Conservation (phyloP, 2,888 invertebrate species). For the Troides helena region DNA sequence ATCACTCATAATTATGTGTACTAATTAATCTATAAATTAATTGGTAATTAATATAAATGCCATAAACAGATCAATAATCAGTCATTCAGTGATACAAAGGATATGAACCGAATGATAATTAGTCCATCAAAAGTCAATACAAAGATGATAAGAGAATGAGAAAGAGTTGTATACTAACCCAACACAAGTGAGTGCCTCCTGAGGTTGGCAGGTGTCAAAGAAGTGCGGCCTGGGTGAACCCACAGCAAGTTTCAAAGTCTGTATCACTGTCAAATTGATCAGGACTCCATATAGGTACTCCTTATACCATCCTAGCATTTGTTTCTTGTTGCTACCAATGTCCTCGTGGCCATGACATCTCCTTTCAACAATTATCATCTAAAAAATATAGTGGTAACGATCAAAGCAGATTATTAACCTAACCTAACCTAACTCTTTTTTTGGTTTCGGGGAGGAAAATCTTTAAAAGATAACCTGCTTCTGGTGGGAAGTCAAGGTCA, state of each 20-base stretch:
- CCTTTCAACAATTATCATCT: conserved; percentile 64
- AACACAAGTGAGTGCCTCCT: conserved; percentile 81
- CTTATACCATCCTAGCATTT: conserved; percentile 77
- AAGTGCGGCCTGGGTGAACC: conserved; percentile 89
- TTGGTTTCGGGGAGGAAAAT: no score
- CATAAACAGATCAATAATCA: no score
- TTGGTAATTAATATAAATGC: no score
- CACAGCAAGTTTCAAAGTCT: conserved; percentile 81
- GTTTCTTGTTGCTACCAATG: conserved; percentile 47
- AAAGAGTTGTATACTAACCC: conserved; percentile 44
- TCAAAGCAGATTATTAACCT: no score
- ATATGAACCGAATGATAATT: no score
- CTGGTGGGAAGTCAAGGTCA: no score
- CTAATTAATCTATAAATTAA: no score
- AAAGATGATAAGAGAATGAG: no score
- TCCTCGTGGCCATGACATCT: conserved; percentile 41
- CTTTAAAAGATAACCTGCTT: no score
- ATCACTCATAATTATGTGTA: background rate
- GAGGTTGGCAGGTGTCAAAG: conserved; percentile 85
- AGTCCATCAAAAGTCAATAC: no score
- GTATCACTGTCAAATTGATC: conserved; percentile 79
- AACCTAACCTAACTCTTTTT: no score
- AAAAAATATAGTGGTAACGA: conserved; percentile 38
- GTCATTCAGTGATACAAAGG: no score
- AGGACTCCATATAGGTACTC: conserved; percentile 82